Base-by-base conservation (phyloP, 2,797 vertebrate species). In the Margarornis squamiger region DNA sequence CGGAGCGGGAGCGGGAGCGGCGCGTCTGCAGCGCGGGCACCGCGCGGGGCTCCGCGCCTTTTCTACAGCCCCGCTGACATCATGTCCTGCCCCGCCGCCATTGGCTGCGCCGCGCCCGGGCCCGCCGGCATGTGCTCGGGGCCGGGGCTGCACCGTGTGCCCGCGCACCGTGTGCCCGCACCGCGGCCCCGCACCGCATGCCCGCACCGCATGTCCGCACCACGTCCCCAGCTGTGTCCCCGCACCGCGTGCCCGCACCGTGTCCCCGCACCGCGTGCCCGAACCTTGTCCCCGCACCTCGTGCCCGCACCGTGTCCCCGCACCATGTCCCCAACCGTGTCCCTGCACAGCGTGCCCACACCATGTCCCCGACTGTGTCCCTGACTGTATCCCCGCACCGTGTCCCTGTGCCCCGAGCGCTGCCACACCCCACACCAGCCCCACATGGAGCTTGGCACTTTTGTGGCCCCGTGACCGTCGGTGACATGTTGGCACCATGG, bases 61-160 rank as follows among this genome's bases (percentile, higher is more conserved):
- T 99, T 99, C 99, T 99, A 99, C 98, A 98, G 98, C 98, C 95
- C 98, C 97, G 97, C 97, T 98, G 98, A 99, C 99, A 99, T 99
- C 99, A 99, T 98, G 96, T 98, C 98, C 98, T 98, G 98, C 96
- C 88, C 96, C 96, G 86, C 97, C 97, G 97, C 98, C 98, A 99
- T 99, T 99, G 99, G 99, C 98, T 98, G 96, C 97, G 78, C 88
- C 92, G 95, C 97, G 96, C 97, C 96, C 96, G 97, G 98, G 98
- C 93, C 97, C 97, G 97, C 94, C 96, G 97, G 97, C 95, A 97
- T 96, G 98, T 98, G 98, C 97, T 97, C 81, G 92, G 67, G 73
- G 80, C 74, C 68, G 78, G 78, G 67, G 48, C 43, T 34, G 26
- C 51, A 21, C 51, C 49, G 14, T 51, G 26, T 27, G 23, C 48